A percentile compares a stretch with the other conserved stretches of the same genome.
phyloP scores from a whole-genome alignment of 2,113 vertebrate genomes.

The Solenodon paradoxus region DNA sequence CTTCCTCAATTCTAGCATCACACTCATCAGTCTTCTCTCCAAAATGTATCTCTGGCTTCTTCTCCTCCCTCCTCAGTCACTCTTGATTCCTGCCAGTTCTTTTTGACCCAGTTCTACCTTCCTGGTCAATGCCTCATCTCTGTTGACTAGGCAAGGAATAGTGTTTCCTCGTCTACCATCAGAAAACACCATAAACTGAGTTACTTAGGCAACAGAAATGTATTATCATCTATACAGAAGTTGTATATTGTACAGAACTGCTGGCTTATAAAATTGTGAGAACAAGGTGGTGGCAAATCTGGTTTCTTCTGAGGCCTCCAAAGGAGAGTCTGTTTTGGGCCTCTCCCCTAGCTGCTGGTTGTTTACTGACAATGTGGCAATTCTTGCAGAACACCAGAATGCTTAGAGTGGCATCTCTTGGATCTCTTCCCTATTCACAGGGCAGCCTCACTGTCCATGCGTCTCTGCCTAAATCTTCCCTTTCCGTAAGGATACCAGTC shows the following conservation, averaged over 20 bases:
- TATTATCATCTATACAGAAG: no score
- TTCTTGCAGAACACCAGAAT: no score
- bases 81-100: neutral
- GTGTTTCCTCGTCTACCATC: neutral
- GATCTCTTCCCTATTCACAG: no score
- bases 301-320: no score
- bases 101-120: neutral
- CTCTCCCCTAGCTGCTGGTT: neutral
- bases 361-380: neutral
- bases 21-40: neutral
- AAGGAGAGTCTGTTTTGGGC: neutral
- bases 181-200: neutral
- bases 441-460: no score
- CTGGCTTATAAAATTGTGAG: no score
- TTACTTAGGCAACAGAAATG: neutral
- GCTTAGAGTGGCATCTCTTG: no score
- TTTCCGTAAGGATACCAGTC: no score
- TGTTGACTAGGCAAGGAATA: neutral
- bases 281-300: no score
- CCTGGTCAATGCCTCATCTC: neutral
- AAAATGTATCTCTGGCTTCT: neutral
- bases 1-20: neutral
- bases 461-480: no score
- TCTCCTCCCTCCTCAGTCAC: neutral
- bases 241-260: no score